Conservation (phyloP, 1,140 invertebrate genomes). For the Ditylenchus dipsaci region DNA sequence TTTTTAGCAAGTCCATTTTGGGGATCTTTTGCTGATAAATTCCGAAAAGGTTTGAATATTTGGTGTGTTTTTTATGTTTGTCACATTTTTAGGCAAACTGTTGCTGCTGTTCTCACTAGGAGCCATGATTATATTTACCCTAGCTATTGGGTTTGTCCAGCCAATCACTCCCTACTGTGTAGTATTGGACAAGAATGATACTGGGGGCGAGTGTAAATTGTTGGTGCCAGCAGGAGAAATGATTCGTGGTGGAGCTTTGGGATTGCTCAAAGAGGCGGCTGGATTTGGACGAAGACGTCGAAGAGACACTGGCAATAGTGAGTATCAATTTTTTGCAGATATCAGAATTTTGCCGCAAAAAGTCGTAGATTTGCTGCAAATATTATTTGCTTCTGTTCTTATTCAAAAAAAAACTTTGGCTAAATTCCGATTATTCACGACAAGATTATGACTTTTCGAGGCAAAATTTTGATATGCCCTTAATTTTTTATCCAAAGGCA, state of each 20-base stretch:
- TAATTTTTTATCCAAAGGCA: no score
- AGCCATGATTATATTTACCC: slow-evolving; percentile 91
- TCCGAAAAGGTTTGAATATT: slow-evolving; percentile 62
- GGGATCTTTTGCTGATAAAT: slow-evolving; percentile 81
- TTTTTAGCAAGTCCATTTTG: slow-evolving; percentile 95
- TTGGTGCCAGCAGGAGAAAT: slow-evolving; percentile 50
- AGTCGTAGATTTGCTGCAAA: no score
- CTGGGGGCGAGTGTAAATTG: slow-evolving; percentile 54
- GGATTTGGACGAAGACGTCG: slow-evolving; percentile 44
- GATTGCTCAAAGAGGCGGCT: slow-evolving; percentile 49
- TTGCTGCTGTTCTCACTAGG: slow-evolving; percentile 82
- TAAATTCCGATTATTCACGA: no score
- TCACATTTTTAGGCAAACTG: slow-evolving; percentile 66
- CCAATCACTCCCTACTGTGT: slow-evolving; percentile 81
- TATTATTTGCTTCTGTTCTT: no score
- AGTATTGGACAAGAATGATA: slow-evolving; percentile 69
- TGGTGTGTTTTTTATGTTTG: not conserved
- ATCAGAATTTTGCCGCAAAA: no score
- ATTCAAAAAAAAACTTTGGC: no score
- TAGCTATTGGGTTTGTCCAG: slow-evolving; percentile 87
- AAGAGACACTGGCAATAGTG: slow-evolving; percentile 12
- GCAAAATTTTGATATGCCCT: no score
- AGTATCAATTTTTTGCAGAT: slow-evolving; percentile 23
- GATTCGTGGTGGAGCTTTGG: slow-evolving; percentile 48
- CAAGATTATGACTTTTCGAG: no score